Conservation (phyloP, 2,797 vertebrate genomes). For the Acipenser ruthenus region DNA sequence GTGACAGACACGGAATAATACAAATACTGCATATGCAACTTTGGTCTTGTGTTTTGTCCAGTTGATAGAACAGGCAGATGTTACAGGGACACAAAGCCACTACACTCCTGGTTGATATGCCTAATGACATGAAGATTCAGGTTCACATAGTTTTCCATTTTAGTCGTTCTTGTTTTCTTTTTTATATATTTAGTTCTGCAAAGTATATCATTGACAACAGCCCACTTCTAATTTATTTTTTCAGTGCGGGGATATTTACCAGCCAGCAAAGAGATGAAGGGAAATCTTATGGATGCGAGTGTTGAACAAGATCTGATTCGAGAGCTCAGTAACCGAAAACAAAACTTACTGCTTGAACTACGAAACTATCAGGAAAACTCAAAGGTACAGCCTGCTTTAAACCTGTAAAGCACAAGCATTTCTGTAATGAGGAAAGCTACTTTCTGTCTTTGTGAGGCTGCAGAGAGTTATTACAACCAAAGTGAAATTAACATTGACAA, state of each 20-base stretch:
- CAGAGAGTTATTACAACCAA: too few relatives aligned
- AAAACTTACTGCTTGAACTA: constrained; percentile 87
- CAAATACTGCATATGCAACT: too few relatives aligned
- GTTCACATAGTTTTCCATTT: neutral
- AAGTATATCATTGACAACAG: neutral
- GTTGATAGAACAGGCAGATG: too few relatives aligned
- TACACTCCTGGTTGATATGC: too few relatives aligned
- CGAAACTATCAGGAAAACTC: constrained; percentile 87
- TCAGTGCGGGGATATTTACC: constrained; percentile 91
- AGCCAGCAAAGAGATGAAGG: constrained; percentile 76
- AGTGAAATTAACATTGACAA: too few relatives aligned
- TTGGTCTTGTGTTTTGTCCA: too few relatives aligned
- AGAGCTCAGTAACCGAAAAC: constrained; percentile 90
- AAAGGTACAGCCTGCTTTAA: constrained; percentile 59
- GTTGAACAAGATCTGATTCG: constrained; percentile 86
- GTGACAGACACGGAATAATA: too few relatives aligned
- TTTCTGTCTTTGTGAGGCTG: too few relatives aligned
- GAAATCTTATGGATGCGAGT: constrained; percentile 80
- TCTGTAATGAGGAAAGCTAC: too few relatives aligned
- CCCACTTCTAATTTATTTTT: constrained; percentile 7
- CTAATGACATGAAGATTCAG: neutral
- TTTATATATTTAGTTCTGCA: constrained; percentile 26
- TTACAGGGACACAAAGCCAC: too few relatives aligned
- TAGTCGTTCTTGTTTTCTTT: constrained; percentile 6
- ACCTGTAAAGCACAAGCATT: too few relatives aligned